Conservation (phyloP, 2,888 invertebrate genomes). For the Drosophila pegasa region DNA sequence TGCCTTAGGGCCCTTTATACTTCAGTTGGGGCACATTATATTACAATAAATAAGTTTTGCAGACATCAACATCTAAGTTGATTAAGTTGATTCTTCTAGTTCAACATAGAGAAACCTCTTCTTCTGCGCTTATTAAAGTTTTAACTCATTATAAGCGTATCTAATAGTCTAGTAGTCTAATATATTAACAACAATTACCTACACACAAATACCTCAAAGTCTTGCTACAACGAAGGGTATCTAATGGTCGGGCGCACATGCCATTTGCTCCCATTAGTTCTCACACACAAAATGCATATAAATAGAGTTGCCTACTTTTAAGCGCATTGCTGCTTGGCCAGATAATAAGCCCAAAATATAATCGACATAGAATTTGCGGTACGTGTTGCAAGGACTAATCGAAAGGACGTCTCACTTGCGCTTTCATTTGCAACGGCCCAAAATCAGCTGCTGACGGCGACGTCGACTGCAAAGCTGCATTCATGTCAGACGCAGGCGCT, state of each 20-base stretch:
- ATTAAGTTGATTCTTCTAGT: too few relatives aligned
- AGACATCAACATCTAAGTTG: too few relatives aligned
- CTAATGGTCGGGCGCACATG: neutral
- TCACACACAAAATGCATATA: slow-evolving; percentile 1
- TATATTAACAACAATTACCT: neutral
- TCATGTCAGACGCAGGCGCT: slow-evolving; percentile 65
- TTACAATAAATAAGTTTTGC: too few relatives aligned
- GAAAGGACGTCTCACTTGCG: slow-evolving; percentile 27
- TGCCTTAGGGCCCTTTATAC: too few relatives aligned
- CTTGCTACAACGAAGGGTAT: neutral
- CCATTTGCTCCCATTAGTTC: neutral
- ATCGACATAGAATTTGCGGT: slow-evolving; percentile 15
- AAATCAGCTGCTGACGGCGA: slow-evolving; percentile 40
- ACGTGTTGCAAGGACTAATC: slow-evolving; percentile 38
- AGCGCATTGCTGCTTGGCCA: slow-evolving; percentile 14
- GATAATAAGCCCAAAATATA: slow-evolving; percentile 29
- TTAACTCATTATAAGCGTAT: neutral
- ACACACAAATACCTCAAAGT: neutral
- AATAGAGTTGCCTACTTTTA: slow-evolving; percentile 62
- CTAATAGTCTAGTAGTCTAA: neutral
- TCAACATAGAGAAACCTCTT: too few relatives aligned
- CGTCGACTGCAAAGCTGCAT: slow-evolving; percentile 34
- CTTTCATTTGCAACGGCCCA: slow-evolving; percentile 49
- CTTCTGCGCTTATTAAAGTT: neutral
- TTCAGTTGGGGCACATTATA: too few relatives aligned